phyloP scores from a whole-genome alignment of 2,797 vertebrate species.

The Euthynnus affinis region DNA sequence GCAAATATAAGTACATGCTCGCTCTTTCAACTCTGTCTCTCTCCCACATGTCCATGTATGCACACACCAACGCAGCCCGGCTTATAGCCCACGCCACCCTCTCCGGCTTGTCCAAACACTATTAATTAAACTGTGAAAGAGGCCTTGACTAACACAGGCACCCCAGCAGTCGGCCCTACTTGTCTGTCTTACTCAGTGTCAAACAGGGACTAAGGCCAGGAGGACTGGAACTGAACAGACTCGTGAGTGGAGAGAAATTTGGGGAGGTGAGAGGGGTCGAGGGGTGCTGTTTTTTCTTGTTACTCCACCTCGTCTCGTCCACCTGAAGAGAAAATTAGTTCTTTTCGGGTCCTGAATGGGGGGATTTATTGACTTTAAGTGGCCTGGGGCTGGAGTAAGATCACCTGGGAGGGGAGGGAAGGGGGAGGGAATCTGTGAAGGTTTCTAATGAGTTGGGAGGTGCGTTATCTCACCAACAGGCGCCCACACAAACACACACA shows the following conservation, averaged over 20 bases:
- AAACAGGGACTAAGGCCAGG: conserved; percentile 67
- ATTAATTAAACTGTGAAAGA: conserved; percentile 89
- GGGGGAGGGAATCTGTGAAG: conserved; percentile 65
- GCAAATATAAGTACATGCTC: conserved; percentile 69
- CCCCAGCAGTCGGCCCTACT: conserved; percentile 78
- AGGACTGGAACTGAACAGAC: conserved; percentile 65
- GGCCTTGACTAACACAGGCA: conserved; percentile 85
- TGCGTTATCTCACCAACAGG: conserved; percentile 80
- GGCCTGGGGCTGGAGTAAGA: conserved; percentile 71
- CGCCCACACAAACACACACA: conserved; percentile 73
- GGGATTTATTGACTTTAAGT: conserved; percentile 84
- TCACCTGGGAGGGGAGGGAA: conserved; percentile 73
- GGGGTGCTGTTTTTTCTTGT: conserved; percentile 74
- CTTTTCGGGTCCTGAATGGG: conserved; percentile 74
- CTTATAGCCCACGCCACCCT: conserved; percentile 69
- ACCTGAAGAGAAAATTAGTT: conserved; percentile 82
- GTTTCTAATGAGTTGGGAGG: conserved; percentile 82
- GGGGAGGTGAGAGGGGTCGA: conserved; percentile 67
- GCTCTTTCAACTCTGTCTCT: conserved; percentile 46
- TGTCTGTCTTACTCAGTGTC: conserved; percentile 86
- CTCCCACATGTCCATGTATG: conserved; percentile 53
- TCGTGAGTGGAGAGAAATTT: conserved; percentile 51
- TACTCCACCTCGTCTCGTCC: conserved; percentile 75
- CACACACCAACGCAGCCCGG: conserved; percentile 29
- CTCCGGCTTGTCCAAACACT: conserved; percentile 85